These are phyloP conservation scores for Noctilio leporinus DNA, from an alignment of 2,113 vertebrate genomes.

Conservation along the genomic window DNA sequence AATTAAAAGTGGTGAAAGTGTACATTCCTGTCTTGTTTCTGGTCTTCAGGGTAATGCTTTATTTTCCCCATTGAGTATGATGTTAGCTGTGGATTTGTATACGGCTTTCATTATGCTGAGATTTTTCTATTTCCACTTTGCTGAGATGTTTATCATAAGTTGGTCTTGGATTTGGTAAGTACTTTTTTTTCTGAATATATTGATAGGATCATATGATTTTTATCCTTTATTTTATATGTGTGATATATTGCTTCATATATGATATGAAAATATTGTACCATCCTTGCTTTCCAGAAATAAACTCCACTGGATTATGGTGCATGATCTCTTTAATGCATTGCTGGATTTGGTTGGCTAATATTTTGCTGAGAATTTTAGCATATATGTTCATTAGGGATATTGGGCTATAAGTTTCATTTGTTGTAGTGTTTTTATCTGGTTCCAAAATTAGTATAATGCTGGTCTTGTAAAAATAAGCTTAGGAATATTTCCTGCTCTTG, in stretches of 20 bases:
- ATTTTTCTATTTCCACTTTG: not conserved
- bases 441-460: not conserved
- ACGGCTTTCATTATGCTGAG: not conserved
- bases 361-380: not conserved
- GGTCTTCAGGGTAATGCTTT: not conserved
- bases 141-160: not conserved
- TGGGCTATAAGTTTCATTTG: not conserved
- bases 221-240: not conserved
- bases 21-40: not conserved
- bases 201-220: not conserved
- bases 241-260: not conserved
- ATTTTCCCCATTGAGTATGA: not conserved
- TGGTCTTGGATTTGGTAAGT: not conserved
- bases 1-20: not conserved
- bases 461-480: not conserved
- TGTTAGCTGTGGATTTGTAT: not conserved
- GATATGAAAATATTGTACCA: not conserved
- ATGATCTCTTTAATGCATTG: not conserved
- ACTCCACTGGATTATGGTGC: not conserved
- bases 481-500: not conserved
- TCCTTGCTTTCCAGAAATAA: not conserved
- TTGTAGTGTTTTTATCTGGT: not conserved
- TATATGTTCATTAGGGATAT: not conserved
- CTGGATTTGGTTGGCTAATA: not conserved
- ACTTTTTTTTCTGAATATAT: not conserved